Evolutionary conservation across 1,140 invertebrate genomes (phyloP), one percentile per base, ranked within the genome.

Genomic region (Drosophila insularis): DNA sequence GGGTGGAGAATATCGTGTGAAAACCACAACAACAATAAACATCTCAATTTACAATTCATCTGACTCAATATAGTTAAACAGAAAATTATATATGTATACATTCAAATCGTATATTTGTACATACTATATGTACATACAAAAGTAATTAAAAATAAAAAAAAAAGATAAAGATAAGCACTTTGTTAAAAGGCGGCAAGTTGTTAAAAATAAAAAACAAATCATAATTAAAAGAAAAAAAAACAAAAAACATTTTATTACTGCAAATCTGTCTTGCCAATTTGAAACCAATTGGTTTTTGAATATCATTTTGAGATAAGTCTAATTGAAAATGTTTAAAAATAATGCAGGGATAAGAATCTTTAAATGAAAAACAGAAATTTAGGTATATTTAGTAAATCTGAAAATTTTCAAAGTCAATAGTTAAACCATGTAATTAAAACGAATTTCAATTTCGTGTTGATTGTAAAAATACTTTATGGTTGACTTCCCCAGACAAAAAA

Each of bases 121-220:
- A 13, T 40, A 40, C 2, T n/a, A 10, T 46, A 17, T 19, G n/a
- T 6, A 2, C 10, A 17, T 10, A 46, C 6, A 19, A 8, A 46
- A 19, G 19, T 46, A 46, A 46, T 46, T 27, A 35, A 35, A 35
- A 35, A 1, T 2, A 10, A 35, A 35, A 35, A 35, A 35, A 35
- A 11, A 8, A 10, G 17, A 50, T 37, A 37, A 50, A 50, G 43
- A 50, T 50, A 50, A 50, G 43, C 17, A 50, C 17, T 50, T 50
- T 10, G 43, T 11, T 50, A 50, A 50, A 50, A 50, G 43, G 17
- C 43, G 43, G 43, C 43, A 50, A 50, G 43, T 50, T 50, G 43
- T 50, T 50, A 50, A 50, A 4, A 46, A 46, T 8, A 46, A 46
- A 46, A 46, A 46, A 19, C 43, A 50, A 21, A 50, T 46, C 43